Evolutionary conservation across 2,888 invertebrate genomes (phyloP), one percentile per base, ranked within the genome.

Genomic region (Limnephilus auricula): DNA sequence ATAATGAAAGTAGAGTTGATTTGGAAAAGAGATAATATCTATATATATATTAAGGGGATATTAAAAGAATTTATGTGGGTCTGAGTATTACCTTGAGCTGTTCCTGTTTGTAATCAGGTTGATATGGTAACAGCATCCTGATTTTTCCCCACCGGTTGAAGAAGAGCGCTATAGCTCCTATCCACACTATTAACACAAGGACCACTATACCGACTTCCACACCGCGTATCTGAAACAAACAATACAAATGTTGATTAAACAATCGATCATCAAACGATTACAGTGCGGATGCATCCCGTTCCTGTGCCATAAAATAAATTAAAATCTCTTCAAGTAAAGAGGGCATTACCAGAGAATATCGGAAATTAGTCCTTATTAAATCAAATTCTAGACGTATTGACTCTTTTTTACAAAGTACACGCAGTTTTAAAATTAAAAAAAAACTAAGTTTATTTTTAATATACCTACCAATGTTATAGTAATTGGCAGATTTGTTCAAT

Each of bases 141-240:
- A 98, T 98, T 95, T 98, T 98, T 91, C 98, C 98, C 98, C 98
- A 98, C 92, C 98, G 97, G 94, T 98, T 98, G 96, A 98, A 98
- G 96, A 98, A 98, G 91, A 98, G 95, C 0, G 98, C 97, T 94
- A 98, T 98, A 37, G 98, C 98, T n/a, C 97, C 98, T 32, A 98
- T 97, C 98, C 98, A 98, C 79, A 98, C 97, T 94, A 98, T 96
- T 93, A 98, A 96, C 91, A 98, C 98, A 94, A 98, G 95, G 50
- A 98, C 97, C 91, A 98, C 98, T 94, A 99, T 98, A 93, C 98
- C 98, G 94, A 99, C 98, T 96, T 99, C 99, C 93, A 98, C 98
- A 90, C 98, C 98, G 93, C 98, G 97, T 94, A 99, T 98, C 97
- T 98, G 92, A 25, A 90, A 90, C 80, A 88, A 90, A 86, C 34